Percentiles rank a stretch among this genome's conserved stretches.
Conservation (phyloP, 2,797 vertebrate genomes). For the Myotis pilosus region DNA sequence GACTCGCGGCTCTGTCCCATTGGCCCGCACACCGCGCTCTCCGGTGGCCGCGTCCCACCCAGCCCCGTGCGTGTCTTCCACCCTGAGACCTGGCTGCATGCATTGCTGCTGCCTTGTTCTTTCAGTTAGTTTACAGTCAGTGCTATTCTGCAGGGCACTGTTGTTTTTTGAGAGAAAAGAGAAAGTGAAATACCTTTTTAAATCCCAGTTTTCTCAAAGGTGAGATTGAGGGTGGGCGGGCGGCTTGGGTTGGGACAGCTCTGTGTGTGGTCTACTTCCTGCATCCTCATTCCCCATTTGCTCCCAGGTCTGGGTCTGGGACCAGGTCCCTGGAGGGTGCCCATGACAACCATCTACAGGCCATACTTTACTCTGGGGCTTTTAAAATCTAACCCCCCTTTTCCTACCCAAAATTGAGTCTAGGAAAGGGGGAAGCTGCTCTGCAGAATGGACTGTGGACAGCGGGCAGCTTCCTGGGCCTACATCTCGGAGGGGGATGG, state of each 20-base stretch:
- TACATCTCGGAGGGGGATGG: background rate
- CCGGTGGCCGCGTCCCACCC: background rate
- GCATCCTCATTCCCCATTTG: background rate
- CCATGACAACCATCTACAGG: background rate
- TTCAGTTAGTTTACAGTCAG: background rate
- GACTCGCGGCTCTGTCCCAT: background rate
- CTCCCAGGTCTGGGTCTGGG: background rate
- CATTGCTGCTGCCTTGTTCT: background rate
- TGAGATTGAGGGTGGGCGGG: background rate
- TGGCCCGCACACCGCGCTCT: background rate
- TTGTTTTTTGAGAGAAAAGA: background rate
- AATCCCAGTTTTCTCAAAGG: background rate
- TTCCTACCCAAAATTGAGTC: background rate
- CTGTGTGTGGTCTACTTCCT: background rate
- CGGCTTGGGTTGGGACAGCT: fast-evolving
- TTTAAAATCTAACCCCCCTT: background rate
- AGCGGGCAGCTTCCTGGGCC: background rate
- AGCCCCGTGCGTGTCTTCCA: background rate
- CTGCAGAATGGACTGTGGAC: background rate
- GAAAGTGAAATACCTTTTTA: background rate
- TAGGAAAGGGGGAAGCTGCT: background rate
- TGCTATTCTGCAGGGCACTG: background rate
- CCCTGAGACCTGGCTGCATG: background rate
- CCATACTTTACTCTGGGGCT: background rate
- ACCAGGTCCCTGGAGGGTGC: background rate